These are phyloP conservation scores for Emmelina monodactyla DNA, from an alignment of 2,888 invertebrate species.

Conservation along the genomic window DNA sequence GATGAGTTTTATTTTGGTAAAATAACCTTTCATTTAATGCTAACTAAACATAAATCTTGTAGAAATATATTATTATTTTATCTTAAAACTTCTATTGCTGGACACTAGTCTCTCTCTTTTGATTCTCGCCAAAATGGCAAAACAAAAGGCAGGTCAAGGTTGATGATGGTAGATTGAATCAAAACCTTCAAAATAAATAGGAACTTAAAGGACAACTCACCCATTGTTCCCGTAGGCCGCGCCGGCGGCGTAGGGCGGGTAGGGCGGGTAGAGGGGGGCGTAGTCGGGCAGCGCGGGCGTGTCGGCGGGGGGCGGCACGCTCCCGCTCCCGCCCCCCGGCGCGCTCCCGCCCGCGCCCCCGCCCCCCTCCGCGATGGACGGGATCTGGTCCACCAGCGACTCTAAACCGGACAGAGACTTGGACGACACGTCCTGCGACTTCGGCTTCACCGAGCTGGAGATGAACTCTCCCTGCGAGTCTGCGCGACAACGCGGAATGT, in stretches of 20 bases:
- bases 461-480: conserved; percentile 44
- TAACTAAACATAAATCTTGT: too few species aligned
- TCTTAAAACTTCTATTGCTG: too few species aligned
- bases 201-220: conserved; percentile 21
- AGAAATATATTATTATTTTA: too few species aligned
- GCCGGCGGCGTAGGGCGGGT: conserved; percentile 38
- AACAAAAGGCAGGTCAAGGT: too few species aligned
- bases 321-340: conserved; percentile 22
- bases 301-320: conserved; percentile 28
- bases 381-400: conserved; percentile 91
- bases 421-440: conserved; percentile 78
- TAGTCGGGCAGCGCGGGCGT: conserved; percentile 30
- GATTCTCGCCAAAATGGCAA: too few species aligned
- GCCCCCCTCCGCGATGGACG: conserved; percentile 81
- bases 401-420: conserved; percentile 87
- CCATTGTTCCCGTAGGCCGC: conserved; percentile 44
- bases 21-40: too few species aligned
- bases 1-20: too few species aligned
- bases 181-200: too few species aligned
- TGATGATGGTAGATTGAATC: too few species aligned
- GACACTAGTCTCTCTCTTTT: too few species aligned
- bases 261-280: conserved; percentile 39
- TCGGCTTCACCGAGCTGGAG: conserved; percentile 43
- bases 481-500: too few species aligned
- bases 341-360: conserved; percentile 19